Base-by-base conservation (phyloP, 2,113 vertebrate genomes). In the Ophiodon elongatus region DNA sequence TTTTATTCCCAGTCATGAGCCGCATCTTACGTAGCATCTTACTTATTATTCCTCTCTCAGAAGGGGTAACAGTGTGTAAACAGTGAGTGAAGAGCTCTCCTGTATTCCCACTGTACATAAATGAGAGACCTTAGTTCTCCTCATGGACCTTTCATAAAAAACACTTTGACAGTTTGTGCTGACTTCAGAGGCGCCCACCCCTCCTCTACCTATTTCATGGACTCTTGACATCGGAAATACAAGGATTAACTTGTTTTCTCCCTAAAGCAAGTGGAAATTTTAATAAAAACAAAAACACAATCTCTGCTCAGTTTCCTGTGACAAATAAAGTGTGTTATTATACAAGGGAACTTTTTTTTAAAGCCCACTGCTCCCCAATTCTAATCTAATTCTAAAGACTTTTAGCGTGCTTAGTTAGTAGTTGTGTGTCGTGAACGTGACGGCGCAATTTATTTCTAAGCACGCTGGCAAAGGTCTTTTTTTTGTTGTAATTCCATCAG, bases 161-260 rank as follows among this genome's bases (percentile, higher is more conserved):
- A 71, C 81, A 45, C 65, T 23, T 76, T 75, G 79, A 86, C 79
- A 77, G 67, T 77, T 86, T 74, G 39, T 41, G 21, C 39, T 19
- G 74, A 79, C 79, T 87, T 88, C 85, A 76, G 82, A 84, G 73
- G 66, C 21, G 8, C 56, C 54, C 68, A 8, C 10, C 71, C 59
- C 82, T 80, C 69, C 67, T 89, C 65, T 65, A 66, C 69, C 63
- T 86, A 89, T 91, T 94, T 93, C 89, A 93, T 86, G 89, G 80
- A 88, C 78, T 76, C 79, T 86, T 91, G 84, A 90, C 88, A 91
- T 87, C 72, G 88, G 35, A 89, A 91, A 89, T 79, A 65, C 56
- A 57, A 70, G 82, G 84, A 92, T 91, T 91, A 89, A 81, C 47
- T 84, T 72, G 23, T 68, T 62, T 33, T 50, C 13, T 37, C 45